Percentiles rank a stretch among this genome's conserved stretches.
Conservation (phyloP, 2,888 invertebrate genomes). For the Opisthograptis luteolata region DNA sequence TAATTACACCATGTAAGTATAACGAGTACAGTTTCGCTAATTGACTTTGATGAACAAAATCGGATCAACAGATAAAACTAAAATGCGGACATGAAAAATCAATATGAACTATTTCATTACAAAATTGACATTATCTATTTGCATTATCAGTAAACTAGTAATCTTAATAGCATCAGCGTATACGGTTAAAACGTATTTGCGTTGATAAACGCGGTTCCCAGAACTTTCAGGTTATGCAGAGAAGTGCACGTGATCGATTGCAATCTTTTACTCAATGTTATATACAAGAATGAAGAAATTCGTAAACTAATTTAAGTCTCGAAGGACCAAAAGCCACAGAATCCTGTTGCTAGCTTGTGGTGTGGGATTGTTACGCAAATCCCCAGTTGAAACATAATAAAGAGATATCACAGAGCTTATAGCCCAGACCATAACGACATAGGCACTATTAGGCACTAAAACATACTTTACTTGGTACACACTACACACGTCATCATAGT, state of each 20-base stretch:
- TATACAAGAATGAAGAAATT: conserved; percentile 1
- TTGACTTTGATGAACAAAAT: conserved; percentile 14
- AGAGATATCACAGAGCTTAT: too few relatives aligned
- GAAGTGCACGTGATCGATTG: conserved; percentile 24
- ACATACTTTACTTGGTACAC: too few relatives aligned
- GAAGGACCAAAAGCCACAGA: too few relatives aligned
- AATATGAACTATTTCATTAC: conserved; percentile 9
- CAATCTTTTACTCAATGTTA: conserved; percentile 20
- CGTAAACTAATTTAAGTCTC: conserved; percentile 2
- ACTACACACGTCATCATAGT: too few relatives aligned
- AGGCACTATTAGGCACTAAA: too few relatives aligned
- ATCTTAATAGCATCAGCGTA: conserved; percentile 21
- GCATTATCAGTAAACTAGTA: conserved; percentile 16
- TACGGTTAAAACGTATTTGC: conserved; percentile 8
- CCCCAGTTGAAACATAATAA: too few relatives aligned
- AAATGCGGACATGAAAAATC: conserved; percentile 22
- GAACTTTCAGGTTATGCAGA: conserved; percentile 21
- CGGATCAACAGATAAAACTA: conserved; percentile 1
- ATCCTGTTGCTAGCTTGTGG: too few relatives aligned
- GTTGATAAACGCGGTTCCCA: conserved; percentile 23
- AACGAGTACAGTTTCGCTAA: conserved; percentile 4
- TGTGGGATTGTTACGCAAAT: too few relatives aligned
- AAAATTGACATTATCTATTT: conserved; percentile 7
- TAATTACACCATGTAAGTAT: too few relatives aligned
- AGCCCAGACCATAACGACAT: too few relatives aligned